Base-by-base conservation (phyloP, 2,113 vertebrate species). In the Uria aalge region DNA sequence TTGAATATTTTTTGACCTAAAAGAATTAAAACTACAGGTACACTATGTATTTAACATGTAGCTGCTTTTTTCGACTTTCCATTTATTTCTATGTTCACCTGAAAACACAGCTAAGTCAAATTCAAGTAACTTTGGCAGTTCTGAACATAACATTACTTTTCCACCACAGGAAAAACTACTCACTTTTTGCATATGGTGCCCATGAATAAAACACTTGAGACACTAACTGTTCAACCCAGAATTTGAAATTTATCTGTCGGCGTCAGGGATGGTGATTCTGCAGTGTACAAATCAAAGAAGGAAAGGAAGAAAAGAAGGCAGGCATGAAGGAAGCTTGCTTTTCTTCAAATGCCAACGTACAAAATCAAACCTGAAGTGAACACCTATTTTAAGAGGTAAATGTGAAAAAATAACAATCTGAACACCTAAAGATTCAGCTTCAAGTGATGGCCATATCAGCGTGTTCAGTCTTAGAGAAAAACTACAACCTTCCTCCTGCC, bases 1-100 rank as follows among this genome's bases (percentile, higher is more conserved):
- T 99, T 98, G 98, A 99, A 99, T 99, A 98, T 98, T 98, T 98
- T 98, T 96, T 97, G 85, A 99, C 98, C 98, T 98, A 97, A 95
- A 98, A 96, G 98, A 98, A 99, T 99, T 98, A 98, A 98, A 98
- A 99, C 91, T 98, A 98, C 98, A 98, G 98, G 98, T 98, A 99
- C 98, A 98, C 98, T 98, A 98, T 56, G 97, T 98, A 98, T 99
- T 99, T 99, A 99, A 99, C 98, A 98, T 98, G 98, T 89, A 97
- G 97, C 95, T 98, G 96, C 98, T 98, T 98, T 99, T 99, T 98
- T 97, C 93, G 95, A 86, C 92, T 98, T 95, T 98, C 87, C 96
- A 92, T 97, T 97, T 97, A 90, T 97, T 96, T 96, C 97, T 98
- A 96, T 74, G 80, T 88, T 92, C 96, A 96, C 95, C 95, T 97